A percentile compares a stretch with the other conserved stretches of the same genome.
These are phyloP conservation scores for Vollenhovia emeryi DNA, from an alignment of 1,140 invertebrate genomes.

Conservation along the genomic window DNA sequence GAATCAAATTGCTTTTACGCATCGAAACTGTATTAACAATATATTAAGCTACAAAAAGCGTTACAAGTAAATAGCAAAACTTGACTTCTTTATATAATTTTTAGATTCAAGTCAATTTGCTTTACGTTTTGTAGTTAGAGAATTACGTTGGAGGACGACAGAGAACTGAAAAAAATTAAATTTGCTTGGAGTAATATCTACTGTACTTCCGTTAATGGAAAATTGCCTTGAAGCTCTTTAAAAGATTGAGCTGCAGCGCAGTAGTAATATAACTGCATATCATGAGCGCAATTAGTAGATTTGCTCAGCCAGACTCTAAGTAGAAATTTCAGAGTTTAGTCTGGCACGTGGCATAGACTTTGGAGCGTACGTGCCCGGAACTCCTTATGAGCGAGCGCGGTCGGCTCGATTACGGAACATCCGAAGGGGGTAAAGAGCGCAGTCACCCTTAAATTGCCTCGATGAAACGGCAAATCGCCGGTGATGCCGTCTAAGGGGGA, in stretches of 20 bases:
- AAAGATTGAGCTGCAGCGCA: neutral
- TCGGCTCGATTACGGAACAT: slow-evolving; percentile 61
- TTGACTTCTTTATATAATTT: neutral
- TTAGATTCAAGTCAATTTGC: neutral
- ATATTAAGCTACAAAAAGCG: neutral
- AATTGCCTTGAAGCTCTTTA: neutral
- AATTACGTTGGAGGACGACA: neutral
- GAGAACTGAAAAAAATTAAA: neutral
- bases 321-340: slow-evolving; percentile 53
- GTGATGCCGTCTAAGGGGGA: slow-evolving; percentile 41
- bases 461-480: slow-evolving; percentile 72
- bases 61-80: neutral
- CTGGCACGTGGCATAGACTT: slow-evolving; percentile 38
- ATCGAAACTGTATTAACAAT: neutral
- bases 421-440: slow-evolving; percentile 38
- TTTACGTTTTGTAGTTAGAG: neutral
- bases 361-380: slow-evolving; percentile 64
- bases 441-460: slow-evolving; percentile 68
- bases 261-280: neutral
- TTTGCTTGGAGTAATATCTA: neutral
- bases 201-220: neutral
- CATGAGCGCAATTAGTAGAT: slow-evolving; percentile 36
- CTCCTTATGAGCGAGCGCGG: slow-evolving; percentile 59
- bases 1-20: neutral
- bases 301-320: slow-evolving; percentile 1